Conservation (phyloP, 30 jellyfish, hydroid and myxozoan genomes). For the Aurelia sp. region DNA sequence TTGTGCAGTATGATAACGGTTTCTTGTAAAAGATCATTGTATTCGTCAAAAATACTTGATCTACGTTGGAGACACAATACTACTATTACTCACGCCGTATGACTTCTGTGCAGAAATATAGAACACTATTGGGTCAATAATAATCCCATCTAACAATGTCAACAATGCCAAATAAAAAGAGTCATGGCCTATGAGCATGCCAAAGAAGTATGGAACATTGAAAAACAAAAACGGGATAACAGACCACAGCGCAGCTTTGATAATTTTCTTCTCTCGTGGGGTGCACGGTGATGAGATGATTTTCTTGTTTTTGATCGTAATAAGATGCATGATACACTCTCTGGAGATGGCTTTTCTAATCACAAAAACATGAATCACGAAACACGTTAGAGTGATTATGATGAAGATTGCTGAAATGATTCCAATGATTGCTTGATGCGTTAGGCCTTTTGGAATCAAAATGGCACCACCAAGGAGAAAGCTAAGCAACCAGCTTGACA, state of each 20-base stretch:
- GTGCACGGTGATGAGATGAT: slow-evolving; percentile 33
- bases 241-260: slow-evolving; percentile 38
- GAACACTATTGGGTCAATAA: slow-evolving; percentile 21
- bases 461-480: slow-evolving; percentile 3
- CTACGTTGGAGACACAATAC: too few species aligned
- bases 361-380: slow-evolving; percentile 17
- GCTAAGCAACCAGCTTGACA: not conserved
- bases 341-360: slow-evolving; percentile 25
- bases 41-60: too few species aligned
- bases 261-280: slow-evolving; percentile 42
- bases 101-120: not conserved
- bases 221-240: slow-evolving; percentile 22
- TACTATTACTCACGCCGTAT: too few species aligned
- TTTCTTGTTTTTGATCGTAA: slow-evolving; percentile 22
- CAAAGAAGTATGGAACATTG: slow-evolving; percentile 28
- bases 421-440: not conserved
- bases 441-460: not conserved
- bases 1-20: too few species aligned
- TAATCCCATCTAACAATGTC: slow-evolving; percentile 15
- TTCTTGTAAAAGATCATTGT: too few species aligned
- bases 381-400: not conserved
- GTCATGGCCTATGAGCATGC: slow-evolving; percentile 1
- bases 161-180: slow-evolving; percentile 10
- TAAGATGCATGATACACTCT: slow-evolving; percentile 31
- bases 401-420: not conserved